Percentiles rank a stretch among this genome's conserved stretches.
Conservation (phyloP, 1,140 invertebrate genomes). For the Anastatus disparis region DNA sequence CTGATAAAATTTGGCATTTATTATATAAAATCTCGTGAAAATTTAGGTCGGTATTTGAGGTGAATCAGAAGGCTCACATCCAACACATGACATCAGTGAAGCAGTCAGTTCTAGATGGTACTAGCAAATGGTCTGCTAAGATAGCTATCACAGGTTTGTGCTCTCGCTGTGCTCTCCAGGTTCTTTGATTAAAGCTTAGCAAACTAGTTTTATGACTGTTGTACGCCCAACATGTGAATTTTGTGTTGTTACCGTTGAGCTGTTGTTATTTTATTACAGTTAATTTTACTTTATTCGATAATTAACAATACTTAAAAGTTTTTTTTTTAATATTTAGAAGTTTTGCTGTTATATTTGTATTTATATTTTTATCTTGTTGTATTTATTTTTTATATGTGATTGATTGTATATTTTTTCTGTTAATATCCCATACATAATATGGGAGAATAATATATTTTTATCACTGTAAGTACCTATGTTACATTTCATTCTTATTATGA, state of each 20-base stretch:
- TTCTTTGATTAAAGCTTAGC: constrained; percentile 41
- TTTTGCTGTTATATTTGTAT: no score
- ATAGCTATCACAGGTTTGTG: constrained; percentile 98
- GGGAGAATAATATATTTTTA: no score
- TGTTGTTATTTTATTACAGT: background rate
- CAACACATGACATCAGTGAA: constrained; percentile 98
- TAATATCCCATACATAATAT: no score
- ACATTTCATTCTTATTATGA: no score
- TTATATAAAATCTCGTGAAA: constrained; percentile 15
- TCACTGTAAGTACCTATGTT: no score
- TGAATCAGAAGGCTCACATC: constrained; percentile 92
- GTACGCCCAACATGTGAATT: background rate
- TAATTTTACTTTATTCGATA: background rate
- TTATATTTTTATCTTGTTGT: no score
- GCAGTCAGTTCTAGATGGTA: constrained; percentile 98
- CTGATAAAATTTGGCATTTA: background rate
- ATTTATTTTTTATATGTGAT: no score
- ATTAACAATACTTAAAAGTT: no score
- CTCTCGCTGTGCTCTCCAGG: constrained; percentile 48
- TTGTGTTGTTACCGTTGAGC: background rate
- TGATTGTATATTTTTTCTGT: no score
- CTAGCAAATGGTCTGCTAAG: constrained; percentile 99
- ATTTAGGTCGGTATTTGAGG: constrained; percentile 91
- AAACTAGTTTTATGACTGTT: background rate
- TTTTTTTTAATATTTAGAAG: no score